phyloP scores from a whole-genome alignment of 2,797 vertebrate genomes.

The Tokudaia tokunoshimensis region DNA sequence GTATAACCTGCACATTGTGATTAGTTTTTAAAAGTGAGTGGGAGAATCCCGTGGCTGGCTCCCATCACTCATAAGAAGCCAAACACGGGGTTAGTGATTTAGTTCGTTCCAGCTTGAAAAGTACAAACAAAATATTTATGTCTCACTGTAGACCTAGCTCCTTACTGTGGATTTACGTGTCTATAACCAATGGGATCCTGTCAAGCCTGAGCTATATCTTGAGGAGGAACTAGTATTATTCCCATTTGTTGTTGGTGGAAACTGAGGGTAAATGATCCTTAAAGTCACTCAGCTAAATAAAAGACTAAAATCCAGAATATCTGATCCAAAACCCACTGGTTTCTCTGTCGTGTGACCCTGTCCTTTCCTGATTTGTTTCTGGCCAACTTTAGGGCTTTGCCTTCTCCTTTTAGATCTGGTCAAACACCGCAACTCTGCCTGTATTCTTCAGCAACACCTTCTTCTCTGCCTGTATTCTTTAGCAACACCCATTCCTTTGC shows the following conservation, averaged over 20 bases:
- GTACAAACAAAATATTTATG: background rate
- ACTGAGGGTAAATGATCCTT: conserved; percentile 8
- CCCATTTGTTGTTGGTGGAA: background rate
- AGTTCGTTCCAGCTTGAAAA: conserved; percentile 37
- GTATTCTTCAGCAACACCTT: background rate
- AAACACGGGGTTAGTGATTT: conserved; percentile 9
- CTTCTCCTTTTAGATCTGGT: background rate
- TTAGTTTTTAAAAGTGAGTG: background rate
- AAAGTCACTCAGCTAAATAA: background rate
- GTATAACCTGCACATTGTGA: background rate
- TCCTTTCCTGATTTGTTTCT: background rate
- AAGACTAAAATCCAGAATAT: conserved; percentile 16
- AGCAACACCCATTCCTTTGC: background rate
- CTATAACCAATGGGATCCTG: background rate
- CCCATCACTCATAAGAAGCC: background rate
- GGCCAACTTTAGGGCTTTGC: background rate
- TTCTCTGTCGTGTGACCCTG: rapidly evolving
- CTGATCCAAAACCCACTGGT: background rate
- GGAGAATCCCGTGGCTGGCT: background rate
- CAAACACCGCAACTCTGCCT: background rate
- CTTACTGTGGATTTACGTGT: background rate
- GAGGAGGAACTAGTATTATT: background rate
- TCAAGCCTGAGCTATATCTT: background rate
- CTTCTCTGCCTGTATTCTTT: too few species aligned
- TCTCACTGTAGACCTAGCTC: background rate